Conservation (phyloP, 2,113 vertebrate genomes). For the Bubo scandiacus region DNA sequence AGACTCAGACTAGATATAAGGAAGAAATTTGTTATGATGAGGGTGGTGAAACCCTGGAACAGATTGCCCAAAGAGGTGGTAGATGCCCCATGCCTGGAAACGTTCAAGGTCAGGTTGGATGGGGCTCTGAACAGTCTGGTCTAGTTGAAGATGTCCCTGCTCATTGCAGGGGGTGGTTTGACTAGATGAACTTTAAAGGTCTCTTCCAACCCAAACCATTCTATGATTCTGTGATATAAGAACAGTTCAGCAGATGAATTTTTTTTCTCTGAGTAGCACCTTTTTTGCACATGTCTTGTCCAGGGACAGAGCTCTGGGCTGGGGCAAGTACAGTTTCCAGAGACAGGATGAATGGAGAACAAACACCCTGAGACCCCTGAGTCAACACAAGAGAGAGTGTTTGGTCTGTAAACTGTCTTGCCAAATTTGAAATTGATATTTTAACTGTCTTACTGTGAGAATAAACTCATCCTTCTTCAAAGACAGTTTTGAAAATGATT, state of each 20-base stretch:
- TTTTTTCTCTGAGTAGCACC: neutral
- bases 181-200: neutral
- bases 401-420: neutral
- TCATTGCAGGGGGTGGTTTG: neutral
- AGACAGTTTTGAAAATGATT: neutral
- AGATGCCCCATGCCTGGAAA: neutral
- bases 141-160: neutral
- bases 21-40: neutral
- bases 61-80: neutral
- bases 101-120: rapidly evolving
- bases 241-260: neutral
- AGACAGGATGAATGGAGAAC: neutral
- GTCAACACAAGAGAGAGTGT: neutral
- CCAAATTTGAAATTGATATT: neutral
- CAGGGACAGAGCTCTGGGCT: neutral
- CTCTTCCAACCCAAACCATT: neutral
- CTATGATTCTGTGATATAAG: neutral
- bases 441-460: neutral
- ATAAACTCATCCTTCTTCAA: neutral
- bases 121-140: neutral
- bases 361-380: neutral
- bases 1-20: neutral
- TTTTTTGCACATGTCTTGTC: neutral
- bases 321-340: neutral
- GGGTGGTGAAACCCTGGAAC: neutral